Conservation (phyloP, 2,888 invertebrate genomes). For the Herminia tarsipennalis region DNA sequence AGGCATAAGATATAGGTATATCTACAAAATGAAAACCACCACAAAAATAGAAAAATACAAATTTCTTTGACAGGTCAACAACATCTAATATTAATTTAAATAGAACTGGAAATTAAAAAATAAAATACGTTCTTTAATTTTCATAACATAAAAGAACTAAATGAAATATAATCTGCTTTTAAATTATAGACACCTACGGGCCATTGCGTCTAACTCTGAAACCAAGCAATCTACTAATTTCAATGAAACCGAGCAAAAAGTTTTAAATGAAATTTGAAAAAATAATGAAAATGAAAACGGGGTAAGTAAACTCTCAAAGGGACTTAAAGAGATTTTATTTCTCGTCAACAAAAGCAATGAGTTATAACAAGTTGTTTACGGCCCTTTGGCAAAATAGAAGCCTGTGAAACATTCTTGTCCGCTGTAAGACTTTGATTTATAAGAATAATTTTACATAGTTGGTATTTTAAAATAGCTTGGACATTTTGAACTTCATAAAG, state of each 20-base stretch:
- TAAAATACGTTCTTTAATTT: background rate
- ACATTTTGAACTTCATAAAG: background rate
- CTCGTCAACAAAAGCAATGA: constrained; percentile 19
- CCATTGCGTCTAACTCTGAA: background rate
- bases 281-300: constrained; percentile 16
- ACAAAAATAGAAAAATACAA: no score
- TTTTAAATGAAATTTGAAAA: constrained; percentile 5
- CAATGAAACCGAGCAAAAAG: constrained; percentile 13
- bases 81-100: background rate
- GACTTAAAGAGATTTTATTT: constrained; percentile 22
- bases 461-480: background rate
- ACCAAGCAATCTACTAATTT: constrained; percentile 13
- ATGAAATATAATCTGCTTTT: background rate
- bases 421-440: constrained; percentile 14
- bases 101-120: background rate
- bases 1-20: no score
- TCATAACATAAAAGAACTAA: background rate
- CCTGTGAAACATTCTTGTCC: constrained; percentile 3
- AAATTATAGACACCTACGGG: no score
- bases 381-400: constrained; percentile 10
- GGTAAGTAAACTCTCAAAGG: constrained; percentile 3
- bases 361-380: constrained; percentile 8
- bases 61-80: background rate
- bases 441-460: constrained; percentile 2
- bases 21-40: no score